Evolutionary conservation across 2,888 invertebrate genomes (phyloP).

Genomic region (Sthenelais limicola): DNA sequence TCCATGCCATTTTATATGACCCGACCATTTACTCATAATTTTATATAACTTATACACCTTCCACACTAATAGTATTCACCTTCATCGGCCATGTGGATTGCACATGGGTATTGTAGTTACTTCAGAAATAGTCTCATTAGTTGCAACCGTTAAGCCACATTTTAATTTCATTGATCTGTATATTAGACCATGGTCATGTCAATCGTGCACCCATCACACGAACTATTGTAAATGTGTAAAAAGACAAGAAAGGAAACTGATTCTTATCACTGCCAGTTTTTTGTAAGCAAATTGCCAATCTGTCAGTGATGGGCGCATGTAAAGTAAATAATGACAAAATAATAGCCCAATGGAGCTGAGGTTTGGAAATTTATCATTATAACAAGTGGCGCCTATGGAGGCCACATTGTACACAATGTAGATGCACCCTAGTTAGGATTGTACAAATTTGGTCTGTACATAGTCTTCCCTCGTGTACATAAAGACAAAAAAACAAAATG

Average conservation of each 20-base stretch:
- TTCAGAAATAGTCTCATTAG: constrained; percentile 1
- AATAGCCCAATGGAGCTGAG: too few species aligned
- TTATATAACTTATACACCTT: constrained; percentile 22
- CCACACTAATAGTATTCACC: not conserved
- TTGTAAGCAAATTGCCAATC: constrained; percentile 32
- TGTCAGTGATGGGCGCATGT: constrained; percentile 23
- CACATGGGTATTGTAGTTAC: not conserved
- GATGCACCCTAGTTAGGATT: constrained; percentile 35
- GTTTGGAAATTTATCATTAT: constrained; percentile 5
- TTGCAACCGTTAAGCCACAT: not conserved
- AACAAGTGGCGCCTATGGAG: not conserved
- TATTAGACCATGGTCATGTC: too few species aligned
- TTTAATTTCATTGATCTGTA: constrained; percentile 29
- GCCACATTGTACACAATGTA: constrained; percentile 23
- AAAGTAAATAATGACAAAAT: not conserved
- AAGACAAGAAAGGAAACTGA: constrained; percentile 17
- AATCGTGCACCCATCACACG: constrained; percentile 32
- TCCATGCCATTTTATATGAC: constrained; percentile 33
- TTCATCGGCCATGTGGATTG: not conserved
- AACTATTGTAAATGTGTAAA: constrained; percentile 32
- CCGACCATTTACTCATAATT: constrained; percentile 28
- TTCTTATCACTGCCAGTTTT: constrained; percentile 37
- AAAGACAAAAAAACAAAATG: constrained; percentile 12
- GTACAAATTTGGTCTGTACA: constrained; percentile 36
- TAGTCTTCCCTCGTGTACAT: constrained; percentile 31